phyloP scores from a whole-genome alignment of 92 coral and sea anemone species.

The Pocillopora grandis region DNA sequence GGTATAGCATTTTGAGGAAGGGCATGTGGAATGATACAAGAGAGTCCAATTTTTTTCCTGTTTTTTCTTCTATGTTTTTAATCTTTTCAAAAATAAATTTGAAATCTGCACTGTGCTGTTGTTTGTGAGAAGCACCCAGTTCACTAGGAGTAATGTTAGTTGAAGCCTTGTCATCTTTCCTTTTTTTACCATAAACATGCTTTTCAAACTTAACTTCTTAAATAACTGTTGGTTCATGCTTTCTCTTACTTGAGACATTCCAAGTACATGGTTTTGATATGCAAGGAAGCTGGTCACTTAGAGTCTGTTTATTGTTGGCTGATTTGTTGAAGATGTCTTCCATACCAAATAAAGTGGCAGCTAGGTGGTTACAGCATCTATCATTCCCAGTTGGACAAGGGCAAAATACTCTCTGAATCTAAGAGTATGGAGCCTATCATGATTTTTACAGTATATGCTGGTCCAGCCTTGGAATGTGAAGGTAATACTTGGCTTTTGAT shows the following conservation, averaged over 20 bases:
- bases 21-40: constrained; percentile 55
- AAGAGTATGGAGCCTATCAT: constrained; percentile 29
- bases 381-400: constrained; percentile 68
- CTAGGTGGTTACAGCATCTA: constrained; percentile 63
- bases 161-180: constrained; percentile 24
- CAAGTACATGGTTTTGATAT: constrained; percentile 68
- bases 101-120: neutral
- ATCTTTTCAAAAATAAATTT: constrained; percentile 47
- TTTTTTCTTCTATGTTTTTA: constrained; percentile 55
- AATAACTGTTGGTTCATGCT: constrained; percentile 52
- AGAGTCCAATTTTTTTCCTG: constrained; percentile 65
- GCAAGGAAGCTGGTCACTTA: constrained; percentile 46
- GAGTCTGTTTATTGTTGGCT: constrained; percentile 8
- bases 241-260: constrained; percentile 55
- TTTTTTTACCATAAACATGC: constrained; percentile 61
- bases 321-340: constrained; percentile 55
- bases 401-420: constrained; percentile 53
- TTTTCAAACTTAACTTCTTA: constrained; percentile 62
- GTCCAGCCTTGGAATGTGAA: constrained; percentile 24
- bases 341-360: constrained; percentile 67
- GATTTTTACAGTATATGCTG: constrained; percentile 56
- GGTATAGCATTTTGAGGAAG: constrained; percentile 9
- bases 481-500: constrained; percentile 36
- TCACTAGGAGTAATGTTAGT: neutral
- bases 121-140: too few relatives aligned